Base-by-base conservation (phyloP, 2,797 vertebrate genomes). In the Apogon talboti region DNA sequence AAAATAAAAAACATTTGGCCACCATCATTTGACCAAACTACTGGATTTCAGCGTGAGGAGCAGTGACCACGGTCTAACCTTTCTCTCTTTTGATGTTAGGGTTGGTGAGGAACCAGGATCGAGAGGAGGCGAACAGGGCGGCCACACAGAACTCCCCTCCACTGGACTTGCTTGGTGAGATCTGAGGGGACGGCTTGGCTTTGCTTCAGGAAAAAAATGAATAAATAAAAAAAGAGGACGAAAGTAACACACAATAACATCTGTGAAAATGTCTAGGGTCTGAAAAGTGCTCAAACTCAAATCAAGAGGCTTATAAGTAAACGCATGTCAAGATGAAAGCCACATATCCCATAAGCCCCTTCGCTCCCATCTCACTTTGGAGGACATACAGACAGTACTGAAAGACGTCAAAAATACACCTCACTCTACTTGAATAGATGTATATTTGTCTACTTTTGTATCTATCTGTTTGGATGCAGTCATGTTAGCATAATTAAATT, bases 141-240 rank as follows among this genome's bases (percentile, higher is more conserved):
- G 98, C 96, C 0, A 99, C 96, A 11, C 96, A 99, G 71, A 99
- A 98, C 84, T 99, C 98, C 73, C 97, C 97, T 81, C 97, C 96
- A 43, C 93, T 91, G 33, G 97, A 98, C 79, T 99, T 99, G 89
- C 98, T 99, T 5, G 98, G 98, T 40, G 98, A 99, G 87, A 98
- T 98, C 90, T 99, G 98, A 5, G 96, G 95, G 13, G 95, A 94
- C 0, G 96, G 96, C 90, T 98, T 98, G 66, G 93, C 92, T 96
- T 99, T 99, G 94, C 98, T 99, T 90, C 60, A 93, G 66, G 50
- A 81, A n/a, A 60, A 37, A 62, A 74, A 28, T 28, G 24, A 28
- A 28, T 3, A 28, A 28, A 28, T 28, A 24, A 12, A 33, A 46
- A 19, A 82, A 51, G 7, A 64, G 37, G 0, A 52, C 6, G 45